Percentiles rank a stretch among this genome's conserved stretches.
These are phyloP conservation scores for Nesometra sesokonis DNA, from an alignment of 35 echinoderm and acorn worm genomes.

Conservation along the genomic window DNA sequence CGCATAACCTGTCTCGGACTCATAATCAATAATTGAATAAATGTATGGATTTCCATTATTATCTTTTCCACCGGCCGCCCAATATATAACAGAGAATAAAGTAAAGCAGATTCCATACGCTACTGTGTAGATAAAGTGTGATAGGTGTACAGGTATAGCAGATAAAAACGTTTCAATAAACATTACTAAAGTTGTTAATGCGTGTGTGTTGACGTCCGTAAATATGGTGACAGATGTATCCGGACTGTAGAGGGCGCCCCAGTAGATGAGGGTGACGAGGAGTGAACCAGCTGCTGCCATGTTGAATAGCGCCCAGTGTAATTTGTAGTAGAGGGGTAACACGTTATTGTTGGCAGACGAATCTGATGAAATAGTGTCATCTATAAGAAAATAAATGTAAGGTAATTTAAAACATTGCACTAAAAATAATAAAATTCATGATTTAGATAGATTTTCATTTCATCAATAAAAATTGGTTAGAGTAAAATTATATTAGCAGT, in stretches of 20 bases:
- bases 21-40: constrained; percentile 34
- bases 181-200: constrained; percentile 9
- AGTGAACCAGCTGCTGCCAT: constrained; percentile 1
- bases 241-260: constrained; percentile 15
- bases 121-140: constrained; percentile 36
- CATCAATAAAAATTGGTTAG: too few species aligned
- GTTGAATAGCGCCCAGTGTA: constrained; percentile 35
- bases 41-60: neutral
- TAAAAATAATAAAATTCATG: too few species aligned
- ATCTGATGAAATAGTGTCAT: neutral
- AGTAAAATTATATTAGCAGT: too few species aligned
- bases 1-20: constrained; percentile 1
- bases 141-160: constrained; percentile 3
- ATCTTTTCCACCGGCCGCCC: constrained; percentile 6
- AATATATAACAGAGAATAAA: constrained; percentile 29
- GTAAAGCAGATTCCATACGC: constrained; percentile 11
- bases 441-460: too few species aligned
- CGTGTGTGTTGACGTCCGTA: constrained; percentile 26
- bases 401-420: too few species aligned
- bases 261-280: constrained; percentile 16
- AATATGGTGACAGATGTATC: neutral
- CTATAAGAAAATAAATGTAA: too few species aligned
- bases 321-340: neutral
- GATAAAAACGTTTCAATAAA: constrained; percentile 19
- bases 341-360: neutral